Base-by-base conservation (phyloP, 2,888 invertebrate genomes). In the Drosophila koepferae region DNA sequence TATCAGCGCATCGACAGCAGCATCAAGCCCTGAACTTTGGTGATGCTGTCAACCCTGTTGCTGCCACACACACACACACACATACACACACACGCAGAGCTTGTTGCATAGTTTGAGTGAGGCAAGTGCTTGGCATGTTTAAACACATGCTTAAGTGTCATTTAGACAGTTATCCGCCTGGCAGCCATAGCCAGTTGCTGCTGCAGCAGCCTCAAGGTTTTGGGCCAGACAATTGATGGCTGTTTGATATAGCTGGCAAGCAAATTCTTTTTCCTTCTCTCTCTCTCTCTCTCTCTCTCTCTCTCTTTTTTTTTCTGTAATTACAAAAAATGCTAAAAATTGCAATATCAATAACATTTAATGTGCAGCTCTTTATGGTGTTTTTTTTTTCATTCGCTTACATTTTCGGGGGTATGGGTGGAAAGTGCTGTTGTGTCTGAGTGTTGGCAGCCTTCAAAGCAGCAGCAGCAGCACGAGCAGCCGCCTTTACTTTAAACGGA, bases 261-360 rank as follows among this genome's bases (percentile, higher is more conserved):
- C 49, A n/a, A 14, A 28, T 31, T 51, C 46, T 16, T 23, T 23
- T 43, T 43, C 4, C n/a, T n/a, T 3, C 3, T 7, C 28, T 28
- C 28, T 28, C 28, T 36, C n/a, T n/a, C n/a, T n/a, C n/a, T n/a
- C n/a, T n/a, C 16, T 6, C 3, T 14, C 20, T 20, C 20, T 20
- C 20, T 41, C 34, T 43, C 10, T 41, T 46, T 48, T 53, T 49
- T 36, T 69, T 65, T 72, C 83, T 46, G 74, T 90, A 85, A 85
- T 85, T 90, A 85, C 89, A 90, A 90, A 55, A 55, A 80, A 88
- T 70, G 63, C 58, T 72, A 78, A 86, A 84, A 91, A 91, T 86
- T 91, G 90, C 82, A 91, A 91, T 91, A 91, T 91, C 91, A 91
- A 92, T 91, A 92, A 91, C 87, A 87, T 82, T 91, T 90, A 72